A percentile compares a stretch with the other conserved stretches of the same genome.
Conservation (phyloP, 2,113 vertebrate genomes). For the Phyllostomus hastatus region DNA sequence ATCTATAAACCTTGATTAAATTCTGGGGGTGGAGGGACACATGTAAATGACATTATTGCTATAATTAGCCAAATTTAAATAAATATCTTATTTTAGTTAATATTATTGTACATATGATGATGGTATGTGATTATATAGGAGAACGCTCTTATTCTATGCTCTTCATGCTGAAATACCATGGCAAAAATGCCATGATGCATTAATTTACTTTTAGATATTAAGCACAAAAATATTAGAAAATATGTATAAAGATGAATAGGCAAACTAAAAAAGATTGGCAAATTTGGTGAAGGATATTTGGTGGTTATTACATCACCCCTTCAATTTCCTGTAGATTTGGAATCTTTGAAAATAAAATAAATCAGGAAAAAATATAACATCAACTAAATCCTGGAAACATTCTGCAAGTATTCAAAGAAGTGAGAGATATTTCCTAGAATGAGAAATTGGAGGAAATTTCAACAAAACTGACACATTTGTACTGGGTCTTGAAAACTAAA, state of each 20-base stretch:
- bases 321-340: background rate
- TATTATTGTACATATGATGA: background rate
- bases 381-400: background rate
- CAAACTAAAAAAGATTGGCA: background rate
- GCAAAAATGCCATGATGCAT: background rate
- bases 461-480: background rate
- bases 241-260: background rate
- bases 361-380: background rate
- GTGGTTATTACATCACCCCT: background rate
- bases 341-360: background rate
- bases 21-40: rapidly evolving
- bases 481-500: background rate
- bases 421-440: background rate
- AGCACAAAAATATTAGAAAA: background rate
- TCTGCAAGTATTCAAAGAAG: background rate
- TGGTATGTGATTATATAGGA: background rate
- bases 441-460: background rate
- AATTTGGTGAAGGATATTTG: background rate
- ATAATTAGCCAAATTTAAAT: background rate
- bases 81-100: background rate
- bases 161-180: background rate
- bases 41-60: background rate
- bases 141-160: background rate
- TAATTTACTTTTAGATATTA: background rate
- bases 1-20: background rate